Conservation (phyloP, 2,888 invertebrate genomes). For the Brachylomia viminalis region DNA sequence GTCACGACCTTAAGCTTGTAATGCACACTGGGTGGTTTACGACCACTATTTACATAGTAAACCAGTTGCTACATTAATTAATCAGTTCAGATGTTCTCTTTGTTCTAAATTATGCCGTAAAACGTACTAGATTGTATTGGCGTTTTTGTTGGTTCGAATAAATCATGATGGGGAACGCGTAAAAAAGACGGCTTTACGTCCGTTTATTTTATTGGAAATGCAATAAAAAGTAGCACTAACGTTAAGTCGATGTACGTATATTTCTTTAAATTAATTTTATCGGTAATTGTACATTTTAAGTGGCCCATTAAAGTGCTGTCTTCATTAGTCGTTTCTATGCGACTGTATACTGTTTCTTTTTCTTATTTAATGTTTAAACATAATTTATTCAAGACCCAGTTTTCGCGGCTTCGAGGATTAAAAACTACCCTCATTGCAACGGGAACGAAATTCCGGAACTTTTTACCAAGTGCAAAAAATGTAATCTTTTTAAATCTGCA, state of each 20-base stretch:
- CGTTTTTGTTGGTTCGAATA: slow-evolving; percentile 62
- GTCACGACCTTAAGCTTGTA: slow-evolving; percentile 64
- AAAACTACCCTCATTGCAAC: slow-evolving; percentile 19
- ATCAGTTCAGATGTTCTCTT: slow-evolving; percentile 78
- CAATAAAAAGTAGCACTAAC: slow-evolving; percentile 61
- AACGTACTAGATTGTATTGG: slow-evolving; percentile 59
- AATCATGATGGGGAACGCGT: slow-evolving; percentile 66
- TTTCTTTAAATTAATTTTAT: slow-evolving; percentile 62
- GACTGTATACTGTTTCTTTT: slow-evolving; percentile 14
- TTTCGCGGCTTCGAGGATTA: background rate
- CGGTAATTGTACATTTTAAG: slow-evolving; percentile 40
- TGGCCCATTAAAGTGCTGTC: slow-evolving; percentile 29
- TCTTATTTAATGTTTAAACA: background rate
- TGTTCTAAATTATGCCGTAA: slow-evolving; percentile 69
- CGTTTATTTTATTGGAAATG: slow-evolving; percentile 64
- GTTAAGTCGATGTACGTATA: slow-evolving; percentile 60
- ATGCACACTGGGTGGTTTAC: slow-evolving; percentile 77
- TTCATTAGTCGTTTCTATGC: slow-evolving; percentile 44
- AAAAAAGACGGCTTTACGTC: slow-evolving; percentile 64
- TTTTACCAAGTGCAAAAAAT: slow-evolving; percentile 10
- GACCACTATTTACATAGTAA: slow-evolving; percentile 79
- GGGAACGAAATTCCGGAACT: slow-evolving; percentile 6
- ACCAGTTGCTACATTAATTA: slow-evolving; percentile 77
- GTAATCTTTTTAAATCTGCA: slow-evolving; percentile 1
- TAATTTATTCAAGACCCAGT: background rate